Conservation (phyloP, 2,113 vertebrate genomes). For the Tyto alba region DNA sequence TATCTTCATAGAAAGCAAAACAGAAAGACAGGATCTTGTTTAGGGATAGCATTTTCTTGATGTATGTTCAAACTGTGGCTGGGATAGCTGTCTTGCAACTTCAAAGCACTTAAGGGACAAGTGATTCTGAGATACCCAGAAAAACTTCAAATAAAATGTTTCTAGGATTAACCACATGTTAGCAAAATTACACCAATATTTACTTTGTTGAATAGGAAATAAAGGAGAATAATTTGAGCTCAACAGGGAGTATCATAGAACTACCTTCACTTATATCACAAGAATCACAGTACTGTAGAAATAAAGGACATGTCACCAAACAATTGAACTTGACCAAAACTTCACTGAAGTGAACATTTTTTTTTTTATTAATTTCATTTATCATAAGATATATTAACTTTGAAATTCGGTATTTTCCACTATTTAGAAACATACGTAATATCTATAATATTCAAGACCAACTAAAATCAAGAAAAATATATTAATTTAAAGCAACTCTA, state of each 20-base stretch:
- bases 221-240: neutral
- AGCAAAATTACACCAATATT: neutral
- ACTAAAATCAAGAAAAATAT: neutral
- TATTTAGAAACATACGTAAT: neutral
- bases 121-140: neutral
- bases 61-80: neutral
- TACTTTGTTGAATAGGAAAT: neutral
- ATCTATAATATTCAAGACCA: neutral
- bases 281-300: neutral
- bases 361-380: neutral
- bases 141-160: neutral
- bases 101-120: neutral
- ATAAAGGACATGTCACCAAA: neutral
- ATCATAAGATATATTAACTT: neutral
- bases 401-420: neutral
- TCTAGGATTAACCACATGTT: neutral
- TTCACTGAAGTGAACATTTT: neutral
- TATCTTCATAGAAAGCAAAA: neutral
- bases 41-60: neutral
- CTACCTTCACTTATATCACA: neutral
- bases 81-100: neutral
- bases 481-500: neutral
- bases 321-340: neutral
- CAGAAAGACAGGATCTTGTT: neutral
- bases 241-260: neutral